These are phyloP conservation scores for Recurvirostra avosetta DNA, from an alignment of 2,113 vertebrate species.

Conservation along the genomic window DNA sequence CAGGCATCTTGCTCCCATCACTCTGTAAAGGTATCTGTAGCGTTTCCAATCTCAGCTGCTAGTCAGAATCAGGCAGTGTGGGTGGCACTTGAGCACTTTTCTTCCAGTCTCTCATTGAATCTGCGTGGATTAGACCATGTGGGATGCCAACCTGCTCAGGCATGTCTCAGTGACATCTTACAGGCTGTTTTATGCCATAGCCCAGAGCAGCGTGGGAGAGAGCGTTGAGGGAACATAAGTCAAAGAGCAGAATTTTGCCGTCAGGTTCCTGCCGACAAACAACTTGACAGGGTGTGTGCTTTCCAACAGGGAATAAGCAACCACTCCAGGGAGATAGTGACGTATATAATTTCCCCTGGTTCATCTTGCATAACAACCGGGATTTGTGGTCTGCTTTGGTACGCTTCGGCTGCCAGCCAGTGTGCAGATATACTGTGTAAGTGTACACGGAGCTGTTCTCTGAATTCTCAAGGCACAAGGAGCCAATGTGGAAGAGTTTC, in stretches of 20 bases:
- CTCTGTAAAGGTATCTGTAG: conserved; percentile 28
- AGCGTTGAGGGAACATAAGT: conserved; percentile 19
- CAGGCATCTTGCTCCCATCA: conserved; percentile 49
- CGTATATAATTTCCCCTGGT: background rate
- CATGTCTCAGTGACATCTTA: conserved; percentile 21
- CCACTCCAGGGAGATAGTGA: background rate
- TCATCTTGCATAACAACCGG: background rate
- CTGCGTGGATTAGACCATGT: conserved; percentile 39
- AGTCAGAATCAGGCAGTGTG: conserved; percentile 45
- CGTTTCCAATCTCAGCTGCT: conserved; percentile 13
- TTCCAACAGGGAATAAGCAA: background rate
- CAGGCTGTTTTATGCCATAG: conserved; percentile 43
- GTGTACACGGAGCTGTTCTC: background rate
- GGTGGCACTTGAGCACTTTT: conserved; percentile 42
- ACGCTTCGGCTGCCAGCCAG: background rate
- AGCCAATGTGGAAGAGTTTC: background rate
- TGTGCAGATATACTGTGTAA: background rate
- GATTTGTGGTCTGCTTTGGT: background rate
- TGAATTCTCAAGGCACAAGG: background rate
- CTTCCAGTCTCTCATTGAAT: conserved; percentile 48
- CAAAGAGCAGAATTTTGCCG: conserved; percentile 35
- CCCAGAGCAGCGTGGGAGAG: conserved; percentile 45
- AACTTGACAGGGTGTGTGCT: background rate
- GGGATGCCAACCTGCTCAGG: conserved; percentile 57
- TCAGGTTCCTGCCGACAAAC: conserved; percentile 31